Evolutionary conservation across 2,888 invertebrate species (phyloP).

Genomic region (Criorhina ranunculi): DNA sequence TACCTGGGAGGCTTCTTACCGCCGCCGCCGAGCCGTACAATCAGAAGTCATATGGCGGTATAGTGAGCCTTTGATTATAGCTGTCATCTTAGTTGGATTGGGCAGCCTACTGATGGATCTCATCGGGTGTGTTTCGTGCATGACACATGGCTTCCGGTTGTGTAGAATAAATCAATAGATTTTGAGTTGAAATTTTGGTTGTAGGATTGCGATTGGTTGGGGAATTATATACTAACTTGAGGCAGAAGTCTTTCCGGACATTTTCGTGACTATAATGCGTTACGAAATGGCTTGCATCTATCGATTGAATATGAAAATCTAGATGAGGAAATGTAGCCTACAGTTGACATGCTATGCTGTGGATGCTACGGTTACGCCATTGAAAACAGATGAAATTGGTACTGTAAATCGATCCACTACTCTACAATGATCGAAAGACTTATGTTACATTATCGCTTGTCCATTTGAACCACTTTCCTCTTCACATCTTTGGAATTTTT

Average conservation of each 20-base stretch:
- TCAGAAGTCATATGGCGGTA: conserved; percentile 68
- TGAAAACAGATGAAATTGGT: too few species aligned
- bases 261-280: neutral
- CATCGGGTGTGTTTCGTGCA: conserved; percentile 55
- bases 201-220: neutral
- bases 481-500: too few species aligned
- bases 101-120: conserved; percentile 66
- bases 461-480: too few species aligned
- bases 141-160: conserved; percentile 73
- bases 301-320: too few species aligned
- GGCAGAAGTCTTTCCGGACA: neutral
- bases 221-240: neutral
- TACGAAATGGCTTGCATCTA: neutral
- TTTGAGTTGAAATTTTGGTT: neutral
- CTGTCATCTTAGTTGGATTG: conserved; percentile 70
- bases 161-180: conserved; percentile 40
- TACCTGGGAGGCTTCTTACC: conserved; percentile 61
- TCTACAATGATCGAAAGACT: too few species aligned
- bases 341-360: too few species aligned
- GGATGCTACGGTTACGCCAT: too few species aligned
- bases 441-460: too few species aligned
- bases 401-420: too few species aligned
- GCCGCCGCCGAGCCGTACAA: conserved; percentile 17
- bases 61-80: conserved; percentile 60
- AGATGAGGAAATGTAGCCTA: too few species aligned